A percentile compares a stretch with the other conserved stretches of the same genome.
Conservation (phyloP, 2,888 invertebrate genomes). For the Ochropleura leucogaster region DNA sequence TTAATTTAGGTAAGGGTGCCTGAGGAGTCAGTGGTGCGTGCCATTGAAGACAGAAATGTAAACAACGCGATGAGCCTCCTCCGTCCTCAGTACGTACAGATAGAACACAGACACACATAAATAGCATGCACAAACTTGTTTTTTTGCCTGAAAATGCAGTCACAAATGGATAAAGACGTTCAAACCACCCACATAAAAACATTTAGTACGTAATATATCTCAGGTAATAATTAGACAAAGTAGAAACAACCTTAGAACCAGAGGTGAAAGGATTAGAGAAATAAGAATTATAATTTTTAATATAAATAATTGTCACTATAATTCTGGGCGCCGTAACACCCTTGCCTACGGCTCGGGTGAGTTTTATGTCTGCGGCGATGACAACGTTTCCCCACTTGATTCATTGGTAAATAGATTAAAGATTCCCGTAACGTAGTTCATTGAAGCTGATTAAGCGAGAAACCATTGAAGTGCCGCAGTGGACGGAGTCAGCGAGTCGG, state of each 20-base stretch:
- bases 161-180: not conserved
- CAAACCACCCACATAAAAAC: not conserved
- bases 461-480: not conserved
- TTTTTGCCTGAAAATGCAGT: too few relatives aligned
- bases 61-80: constrained; percentile 16
- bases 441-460: not conserved
- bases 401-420: not conserved
- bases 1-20: constrained; percentile 78
- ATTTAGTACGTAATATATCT: not conserved
- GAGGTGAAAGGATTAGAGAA: not conserved
- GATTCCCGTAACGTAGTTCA: constrained; percentile 1
- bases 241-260: not conserved
- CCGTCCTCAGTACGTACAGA: not conserved
- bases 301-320: too few relatives aligned
- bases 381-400: too few relatives aligned
- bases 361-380: too few relatives aligned
- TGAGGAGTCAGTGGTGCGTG: constrained; percentile 73
- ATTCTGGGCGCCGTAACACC: too few relatives aligned
- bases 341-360: too few relatives aligned
- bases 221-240: not conserved
- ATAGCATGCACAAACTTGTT: too few relatives aligned
- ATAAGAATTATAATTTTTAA: too few relatives aligned
- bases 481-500: constrained; percentile 4
- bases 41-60: constrained; percentile 64
- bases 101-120: too few relatives aligned